These are phyloP conservation scores for Cheilosia impressa DNA, from an alignment of 2,888 invertebrate genomes.

Conservation along the genomic window DNA sequence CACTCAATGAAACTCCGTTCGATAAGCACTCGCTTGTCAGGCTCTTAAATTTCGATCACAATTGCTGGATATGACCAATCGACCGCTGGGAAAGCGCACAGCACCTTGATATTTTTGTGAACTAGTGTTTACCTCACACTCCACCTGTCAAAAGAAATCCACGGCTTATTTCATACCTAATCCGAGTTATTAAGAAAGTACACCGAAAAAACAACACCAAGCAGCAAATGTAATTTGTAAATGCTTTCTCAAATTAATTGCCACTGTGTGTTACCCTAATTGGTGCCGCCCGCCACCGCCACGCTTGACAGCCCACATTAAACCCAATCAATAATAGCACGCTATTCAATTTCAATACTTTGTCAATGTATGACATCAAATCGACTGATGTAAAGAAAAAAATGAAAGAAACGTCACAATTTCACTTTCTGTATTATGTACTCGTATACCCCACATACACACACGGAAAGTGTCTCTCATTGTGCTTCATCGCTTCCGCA, in stretches of 20 bases:
- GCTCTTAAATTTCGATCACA: too few relatives aligned
- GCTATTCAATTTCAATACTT: conserved; percentile 49
- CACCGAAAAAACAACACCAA: not conserved
- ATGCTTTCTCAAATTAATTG: conserved; percentile 16
- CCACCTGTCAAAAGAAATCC: not conserved
- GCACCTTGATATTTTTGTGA: too few relatives aligned
- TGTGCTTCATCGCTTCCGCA: conserved; percentile 26
- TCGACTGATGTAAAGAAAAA: conserved; percentile 27
- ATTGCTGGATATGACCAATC: too few relatives aligned
- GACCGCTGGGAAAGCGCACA: too few relatives aligned
- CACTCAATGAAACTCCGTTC: too few relatives aligned
- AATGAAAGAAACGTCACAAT: conserved; percentile 35
- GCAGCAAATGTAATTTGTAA: not conserved
- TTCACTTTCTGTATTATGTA: conserved; percentile 63
- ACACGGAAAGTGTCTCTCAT: not conserved
- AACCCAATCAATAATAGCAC: conserved; percentile 48
- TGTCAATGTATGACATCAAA: conserved; percentile 50
- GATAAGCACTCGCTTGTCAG: too few relatives aligned
- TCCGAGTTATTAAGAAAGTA: conserved; percentile 11
- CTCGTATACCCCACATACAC: not conserved
- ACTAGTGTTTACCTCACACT: too few relatives aligned
- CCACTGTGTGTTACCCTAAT: conserved; percentile 31
- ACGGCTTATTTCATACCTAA: not conserved
- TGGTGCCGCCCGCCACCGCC: conserved; percentile 16
- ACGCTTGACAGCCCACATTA: conserved; percentile 18